Evolutionary conservation across 2,797 vertebrate genomes (phyloP).

Genomic region (Neosalanx taihuensis): DNA sequence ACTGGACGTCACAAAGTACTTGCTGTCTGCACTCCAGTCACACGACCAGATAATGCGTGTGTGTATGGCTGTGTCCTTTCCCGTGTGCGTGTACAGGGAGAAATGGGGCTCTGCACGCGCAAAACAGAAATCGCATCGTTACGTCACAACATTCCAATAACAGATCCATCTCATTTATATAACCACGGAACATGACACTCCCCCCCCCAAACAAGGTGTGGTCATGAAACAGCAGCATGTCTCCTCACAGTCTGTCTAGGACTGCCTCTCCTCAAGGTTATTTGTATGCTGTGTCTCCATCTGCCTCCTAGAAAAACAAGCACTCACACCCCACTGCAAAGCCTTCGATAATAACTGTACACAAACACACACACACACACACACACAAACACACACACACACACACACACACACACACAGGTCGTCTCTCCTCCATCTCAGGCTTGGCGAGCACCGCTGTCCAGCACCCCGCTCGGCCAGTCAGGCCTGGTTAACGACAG

Average conservation of each 20-base stretch:
- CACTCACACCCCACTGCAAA: neutral
- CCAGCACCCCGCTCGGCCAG: neutral
- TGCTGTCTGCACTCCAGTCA: slow-evolving; percentile 92
- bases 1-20: slow-evolving; percentile 92
- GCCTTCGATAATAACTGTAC: neutral
- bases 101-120: slow-evolving; percentile 78
- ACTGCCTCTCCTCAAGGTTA: slow-evolving; percentile 58
- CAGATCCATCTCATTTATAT: too few relatives aligned
- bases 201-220: too few relatives aligned
- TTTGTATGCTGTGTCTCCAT: slow-evolving; percentile 54
- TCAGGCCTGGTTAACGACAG: neutral
- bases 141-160: too few relatives aligned
- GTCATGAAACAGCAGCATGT: too few relatives aligned
- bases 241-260: slow-evolving; percentile 44
- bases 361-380: slow-evolving; percentile 9
- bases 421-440: slow-evolving; percentile 1
- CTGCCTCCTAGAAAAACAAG: neutral
- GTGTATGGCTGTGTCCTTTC: slow-evolving; percentile 84
- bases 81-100: slow-evolving; percentile 79
- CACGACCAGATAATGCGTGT: slow-evolving; percentile 97
- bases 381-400: slow-evolving; percentile 10
- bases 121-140: neutral
- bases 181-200: too few relatives aligned
- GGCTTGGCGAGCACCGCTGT: neutral
- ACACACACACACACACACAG: slow-evolving; percentile 6